Conservation (phyloP, 1,140 invertebrate species). For the Lepidurus arcticus region DNA sequence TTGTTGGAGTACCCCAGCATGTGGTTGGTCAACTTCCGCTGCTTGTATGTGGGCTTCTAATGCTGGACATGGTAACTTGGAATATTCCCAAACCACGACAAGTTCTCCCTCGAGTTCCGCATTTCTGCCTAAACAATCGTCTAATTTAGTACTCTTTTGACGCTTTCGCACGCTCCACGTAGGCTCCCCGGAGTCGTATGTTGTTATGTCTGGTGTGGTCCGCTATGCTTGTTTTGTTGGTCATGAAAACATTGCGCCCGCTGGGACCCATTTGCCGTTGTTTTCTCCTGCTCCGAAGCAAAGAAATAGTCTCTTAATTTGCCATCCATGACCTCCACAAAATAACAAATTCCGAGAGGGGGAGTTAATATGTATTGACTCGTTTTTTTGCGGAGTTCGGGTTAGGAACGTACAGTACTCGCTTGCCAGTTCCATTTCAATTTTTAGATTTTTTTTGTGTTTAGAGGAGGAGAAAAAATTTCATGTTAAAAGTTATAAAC, state of each 20-base stretch:
- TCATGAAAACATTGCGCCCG: background rate
- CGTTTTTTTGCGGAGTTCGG: background rate
- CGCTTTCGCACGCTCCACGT: background rate
- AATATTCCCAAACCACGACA: background rate
- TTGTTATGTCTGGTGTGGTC: background rate
- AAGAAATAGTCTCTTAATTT: background rate
- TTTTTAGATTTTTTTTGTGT: too few species aligned
- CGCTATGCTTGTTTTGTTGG: conserved; percentile 5
- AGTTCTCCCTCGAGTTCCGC: background rate
- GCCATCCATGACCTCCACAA: background rate
- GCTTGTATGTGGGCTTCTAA: too few species aligned
- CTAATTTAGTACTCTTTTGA: background rate
- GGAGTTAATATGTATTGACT: background rate
- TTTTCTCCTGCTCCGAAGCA: background rate
- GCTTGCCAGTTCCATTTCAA: too few species aligned
- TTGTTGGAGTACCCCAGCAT: too few species aligned
- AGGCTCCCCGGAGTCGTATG: background rate
- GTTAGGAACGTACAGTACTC: too few species aligned
- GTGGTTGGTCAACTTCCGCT: too few species aligned
- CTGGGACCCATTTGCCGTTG: conserved; percentile 2
- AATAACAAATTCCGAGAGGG: background rate
- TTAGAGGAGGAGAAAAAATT: too few species aligned
- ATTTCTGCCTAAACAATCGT: background rate
- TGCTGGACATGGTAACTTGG: too few species aligned
- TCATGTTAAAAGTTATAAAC: too few species aligned